phyloP scores from a whole-genome alignment of 2,888 invertebrate genomes.

The Leptura quadrifasciata region DNA sequence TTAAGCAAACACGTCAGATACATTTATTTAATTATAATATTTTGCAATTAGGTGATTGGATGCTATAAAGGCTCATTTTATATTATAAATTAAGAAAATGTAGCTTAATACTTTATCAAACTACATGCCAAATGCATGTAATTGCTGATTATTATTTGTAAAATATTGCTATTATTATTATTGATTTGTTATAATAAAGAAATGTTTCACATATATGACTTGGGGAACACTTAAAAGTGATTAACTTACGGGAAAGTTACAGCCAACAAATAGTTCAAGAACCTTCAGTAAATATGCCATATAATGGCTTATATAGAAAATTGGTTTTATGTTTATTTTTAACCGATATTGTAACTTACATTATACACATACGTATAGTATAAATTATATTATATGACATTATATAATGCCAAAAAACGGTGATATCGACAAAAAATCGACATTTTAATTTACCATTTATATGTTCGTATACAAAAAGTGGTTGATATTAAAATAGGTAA shows the following conservation, averaged over 20 bases:
- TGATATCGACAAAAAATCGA: constrained; percentile 2
- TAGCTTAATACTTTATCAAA: too few relatives aligned
- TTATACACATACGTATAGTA: not conserved
- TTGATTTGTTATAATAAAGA: not conserved
- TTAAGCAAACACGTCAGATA: too few relatives aligned
- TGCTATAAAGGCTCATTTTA: too few relatives aligned
- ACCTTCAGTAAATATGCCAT: constrained; percentile 5
- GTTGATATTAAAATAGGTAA: constrained; percentile 7
- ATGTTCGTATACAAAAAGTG: not conserved
- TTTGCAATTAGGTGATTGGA: too few relatives aligned
- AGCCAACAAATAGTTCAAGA: constrained; percentile 3
- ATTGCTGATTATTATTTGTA: not conserved
- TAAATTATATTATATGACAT: constrained; percentile 7
- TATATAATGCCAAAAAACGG: not conserved
- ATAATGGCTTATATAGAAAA: constrained; percentile 4
- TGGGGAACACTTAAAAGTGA: constrained; percentile 1
- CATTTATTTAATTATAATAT: too few relatives aligned
- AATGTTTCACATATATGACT: not conserved
- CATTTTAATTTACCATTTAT: constrained; percentile 7
- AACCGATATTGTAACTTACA: not conserved
- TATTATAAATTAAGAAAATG: too few relatives aligned
- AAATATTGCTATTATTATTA: not conserved
- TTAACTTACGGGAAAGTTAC: constrained; percentile 1
- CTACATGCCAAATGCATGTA: not conserved
- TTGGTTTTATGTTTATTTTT: constrained; percentile 7